Conservation (phyloP, 1,140 invertebrate genomes). For the Drosophila kanapiae region DNA sequence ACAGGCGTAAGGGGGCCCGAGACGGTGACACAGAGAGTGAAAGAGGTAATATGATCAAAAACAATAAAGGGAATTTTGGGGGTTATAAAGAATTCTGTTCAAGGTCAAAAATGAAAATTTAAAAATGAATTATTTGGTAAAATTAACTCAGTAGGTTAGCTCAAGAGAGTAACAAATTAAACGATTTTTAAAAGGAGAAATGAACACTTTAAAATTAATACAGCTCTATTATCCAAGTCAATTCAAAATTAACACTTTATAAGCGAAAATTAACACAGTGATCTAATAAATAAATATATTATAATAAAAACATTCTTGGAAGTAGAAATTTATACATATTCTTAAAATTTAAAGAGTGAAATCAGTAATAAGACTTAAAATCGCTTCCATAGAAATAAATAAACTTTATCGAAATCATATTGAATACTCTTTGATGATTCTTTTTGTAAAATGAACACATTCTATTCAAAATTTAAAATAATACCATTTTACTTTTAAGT, state of each 20-base stretch:
- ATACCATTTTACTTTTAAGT: not conserved
- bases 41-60: constrained; percentile 1
- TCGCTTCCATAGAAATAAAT: not conserved
- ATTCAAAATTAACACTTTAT: too few species aligned
- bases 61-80: not conserved
- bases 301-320: not conserved
- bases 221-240: not conserved
- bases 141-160: not conserved
- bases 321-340: not conserved
- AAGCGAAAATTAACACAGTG: not conserved
- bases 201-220: not conserved
- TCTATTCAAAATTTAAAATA: not conserved
- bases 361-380: not conserved
- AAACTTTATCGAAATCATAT: too few species aligned
- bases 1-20: not conserved
- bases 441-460: not conserved
- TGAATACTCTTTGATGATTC: too few species aligned
- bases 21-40: not conserved
- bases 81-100: not conserved
- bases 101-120: not conserved
- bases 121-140: not conserved
- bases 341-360: not conserved
- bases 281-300: not conserved
- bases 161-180: too few species aligned
- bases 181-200: not conserved